Evolutionary conservation across 2,888 invertebrate species (phyloP), one percentile per base, ranked within the genome.

Genomic region (Drosophila tanythrix): DNA sequence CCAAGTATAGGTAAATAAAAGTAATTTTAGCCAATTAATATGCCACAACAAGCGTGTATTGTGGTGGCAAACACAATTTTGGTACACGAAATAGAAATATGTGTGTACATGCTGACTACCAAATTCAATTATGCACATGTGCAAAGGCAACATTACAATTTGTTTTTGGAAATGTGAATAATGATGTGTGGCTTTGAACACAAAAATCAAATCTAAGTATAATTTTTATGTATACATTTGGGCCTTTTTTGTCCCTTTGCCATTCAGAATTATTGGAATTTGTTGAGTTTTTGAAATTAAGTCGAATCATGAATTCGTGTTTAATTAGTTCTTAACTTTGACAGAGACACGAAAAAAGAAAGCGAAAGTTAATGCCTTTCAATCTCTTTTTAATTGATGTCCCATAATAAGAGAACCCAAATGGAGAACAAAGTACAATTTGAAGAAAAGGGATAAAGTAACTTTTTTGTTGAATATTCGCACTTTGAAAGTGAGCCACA

Each of bases 1-100:
- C 58, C 50, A 75, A 79, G 72, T 70, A 69, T 76, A 73, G 74
- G 77, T 80, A 78, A 84, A 83, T 66, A 73, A 70, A 70, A 11
- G 33, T 33, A 33, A 33, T 33, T 33, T 33, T 3, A 3, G 60
- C 51, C 63, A 88, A 82, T 86, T 84, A 82, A 70, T 84, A 68
- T 70, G 68, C 69, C 61, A 73, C 48, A 74, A 56, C 21, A 65
- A 55, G 64, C 64, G 60, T 74, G 46, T 36, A 63, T 48, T 50
- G 25, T 38, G 31, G 11, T 57, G 25, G 13, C 25, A 38, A 59
- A 29, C 43, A 38, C 29, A 52, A 40, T 43, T 33, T 25, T 18
- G 15, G 25, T 33, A 38, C 15, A 25, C 8, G 10, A 27, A 10
- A 18, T 2, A 33, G 5, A 6, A 15, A 7, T 11, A 35, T 36